Conservation (phyloP, 1,140 invertebrate genomes). For the Colletes gigas region DNA sequence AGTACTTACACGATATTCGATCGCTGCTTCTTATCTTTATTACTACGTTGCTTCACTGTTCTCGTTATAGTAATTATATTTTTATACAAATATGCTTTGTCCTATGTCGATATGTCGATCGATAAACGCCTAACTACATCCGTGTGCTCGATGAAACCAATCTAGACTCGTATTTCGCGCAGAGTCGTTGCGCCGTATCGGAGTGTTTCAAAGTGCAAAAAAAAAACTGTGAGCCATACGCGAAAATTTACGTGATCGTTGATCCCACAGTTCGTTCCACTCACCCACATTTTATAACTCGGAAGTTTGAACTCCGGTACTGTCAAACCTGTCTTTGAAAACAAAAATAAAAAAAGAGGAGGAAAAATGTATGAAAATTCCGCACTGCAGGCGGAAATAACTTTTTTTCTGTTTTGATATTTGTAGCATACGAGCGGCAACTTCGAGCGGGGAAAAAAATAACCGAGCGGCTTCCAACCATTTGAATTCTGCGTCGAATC, state of each 20-base stretch:
- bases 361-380: too few relatives aligned
- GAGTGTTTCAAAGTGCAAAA: not conserved
- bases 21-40: too few relatives aligned
- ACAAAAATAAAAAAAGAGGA: not conserved
- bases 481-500: conserved; percentile 53
- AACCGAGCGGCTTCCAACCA: conserved; percentile 31
- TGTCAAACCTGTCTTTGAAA: conserved; percentile 22
- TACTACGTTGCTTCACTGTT: too few relatives aligned
- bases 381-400: conserved; percentile 8
- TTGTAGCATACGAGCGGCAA: conserved; percentile 8
- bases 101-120: too few relatives aligned
- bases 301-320: not conserved
- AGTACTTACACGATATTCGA: too few relatives aligned
- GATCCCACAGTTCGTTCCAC: not conserved
- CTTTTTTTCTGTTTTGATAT: conserved; percentile 34
- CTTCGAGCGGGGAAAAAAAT: conserved; percentile 16
- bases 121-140: too few relatives aligned
- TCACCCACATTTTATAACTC: conserved; percentile 23
- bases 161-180: too few relatives aligned
- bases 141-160: not conserved
- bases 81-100: too few relatives aligned
- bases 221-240: not conserved
- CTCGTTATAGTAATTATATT: too few relatives aligned
- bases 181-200: not conserved
- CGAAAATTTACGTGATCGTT: not conserved